Evolutionary conservation across 2,888 invertebrate genomes (phyloP).

Genomic region (Cacoxenus indagator): DNA sequence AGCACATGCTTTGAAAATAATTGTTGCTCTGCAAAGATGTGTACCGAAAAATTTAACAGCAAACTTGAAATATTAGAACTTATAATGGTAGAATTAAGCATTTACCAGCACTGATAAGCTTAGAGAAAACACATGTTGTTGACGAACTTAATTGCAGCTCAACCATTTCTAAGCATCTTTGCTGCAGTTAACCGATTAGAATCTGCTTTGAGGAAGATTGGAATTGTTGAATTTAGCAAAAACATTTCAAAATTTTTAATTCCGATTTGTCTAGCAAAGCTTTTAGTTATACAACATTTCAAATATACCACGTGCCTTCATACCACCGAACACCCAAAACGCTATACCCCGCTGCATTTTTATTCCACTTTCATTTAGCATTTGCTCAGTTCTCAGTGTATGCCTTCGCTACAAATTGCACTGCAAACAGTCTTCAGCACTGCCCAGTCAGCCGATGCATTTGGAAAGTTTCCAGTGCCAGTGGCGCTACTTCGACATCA

Average conservation of each 20-base stretch:
- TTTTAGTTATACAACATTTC: no score
- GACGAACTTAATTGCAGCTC: background rate
- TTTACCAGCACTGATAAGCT: background rate
- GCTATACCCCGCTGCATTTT: no score
- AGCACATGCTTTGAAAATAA: background rate
- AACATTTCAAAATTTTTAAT: no score
- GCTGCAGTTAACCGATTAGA: no score
- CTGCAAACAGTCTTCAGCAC: constrained; percentile 42
- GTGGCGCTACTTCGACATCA: background rate
- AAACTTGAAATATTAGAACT: background rate
- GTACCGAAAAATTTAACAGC: background rate
- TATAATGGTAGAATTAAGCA: background rate
- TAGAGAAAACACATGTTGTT: background rate
- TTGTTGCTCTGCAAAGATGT: background rate
- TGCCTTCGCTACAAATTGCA: constrained; percentile 56
- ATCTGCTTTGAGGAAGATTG: no score
- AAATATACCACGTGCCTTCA: no score
- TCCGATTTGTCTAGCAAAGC: no score
- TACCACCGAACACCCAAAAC: no score
- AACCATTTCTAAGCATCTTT: no score
- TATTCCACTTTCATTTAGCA: no score
- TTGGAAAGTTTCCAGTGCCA: constrained; percentile 29
- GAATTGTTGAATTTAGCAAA: no score
- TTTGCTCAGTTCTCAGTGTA: no score
- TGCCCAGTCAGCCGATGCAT: constrained; percentile 28